These are phyloP conservation scores for Epizoanthus fatuus DNA, from an alignment of 92 coral and sea anemone species.

Conservation along the genomic window DNA sequence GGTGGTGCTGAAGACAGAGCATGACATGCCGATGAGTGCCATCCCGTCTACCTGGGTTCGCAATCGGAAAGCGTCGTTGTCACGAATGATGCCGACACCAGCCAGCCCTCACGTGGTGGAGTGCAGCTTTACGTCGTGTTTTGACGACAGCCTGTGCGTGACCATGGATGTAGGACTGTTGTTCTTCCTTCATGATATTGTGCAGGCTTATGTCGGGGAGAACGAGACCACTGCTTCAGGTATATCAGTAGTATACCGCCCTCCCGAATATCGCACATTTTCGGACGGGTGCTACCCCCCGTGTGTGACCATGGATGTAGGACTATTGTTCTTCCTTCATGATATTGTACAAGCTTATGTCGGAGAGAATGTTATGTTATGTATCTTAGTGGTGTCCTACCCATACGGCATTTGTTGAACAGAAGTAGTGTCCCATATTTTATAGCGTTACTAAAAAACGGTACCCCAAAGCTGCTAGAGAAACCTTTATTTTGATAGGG, in stretches of 20 bases:
- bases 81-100: slow-evolving; percentile 62
- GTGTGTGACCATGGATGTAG: slow-evolving; percentile 96
- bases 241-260: slow-evolving; percentile 18
- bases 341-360: slow-evolving; percentile 96
- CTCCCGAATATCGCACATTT: too few species aligned
- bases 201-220: slow-evolving; percentile 95
- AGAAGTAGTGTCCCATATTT: too few species aligned
- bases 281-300: slow-evolving; percentile 6
- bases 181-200: slow-evolving; percentile 97
- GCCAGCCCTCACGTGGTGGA: slow-evolving; percentile 97
- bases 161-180: slow-evolving; percentile 97
- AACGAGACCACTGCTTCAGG: slow-evolving; percentile 88
- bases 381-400: too few species aligned
- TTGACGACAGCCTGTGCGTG: slow-evolving; percentile 97
- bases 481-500: too few species aligned
- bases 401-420: too few species aligned
- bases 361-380: slow-evolving; percentile 63
- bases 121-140: slow-evolving; percentile 88
- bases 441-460: too few species aligned
- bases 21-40: slow-evolving; percentile 94
- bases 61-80: slow-evolving; percentile 43
- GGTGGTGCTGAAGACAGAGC: slow-evolving; percentile 89
- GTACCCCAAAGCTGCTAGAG: too few species aligned
- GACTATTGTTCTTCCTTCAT: slow-evolving; percentile 94
- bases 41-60: slow-evolving; percentile 84